Evolutionary conservation across 2,888 invertebrate species (phyloP).

Genomic region (Elegia similella): DNA sequence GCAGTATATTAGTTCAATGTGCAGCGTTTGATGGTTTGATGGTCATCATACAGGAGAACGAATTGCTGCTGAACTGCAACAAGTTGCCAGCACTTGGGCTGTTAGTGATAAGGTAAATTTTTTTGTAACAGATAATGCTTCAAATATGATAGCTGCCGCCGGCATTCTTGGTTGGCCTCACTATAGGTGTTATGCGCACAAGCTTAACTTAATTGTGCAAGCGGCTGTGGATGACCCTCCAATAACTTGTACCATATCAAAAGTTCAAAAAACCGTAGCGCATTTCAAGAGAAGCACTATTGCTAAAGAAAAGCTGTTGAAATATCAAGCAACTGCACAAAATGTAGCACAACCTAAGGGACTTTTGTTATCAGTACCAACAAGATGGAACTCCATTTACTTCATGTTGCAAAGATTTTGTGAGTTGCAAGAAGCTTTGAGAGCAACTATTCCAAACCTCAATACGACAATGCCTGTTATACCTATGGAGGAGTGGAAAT

Average conservation of each 20-base stretch:
- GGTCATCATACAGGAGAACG: slow-evolving; percentile 21
- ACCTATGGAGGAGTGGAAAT: slow-evolving; percentile 24
- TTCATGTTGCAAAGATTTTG: slow-evolving; percentile 24
- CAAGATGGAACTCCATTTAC: slow-evolving; percentile 26
- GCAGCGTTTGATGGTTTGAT: slow-evolving; percentile 17
- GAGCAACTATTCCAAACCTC: slow-evolving; percentile 25
- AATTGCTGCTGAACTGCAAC: slow-evolving; percentile 12
- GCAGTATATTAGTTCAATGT: slow-evolving; percentile 19
- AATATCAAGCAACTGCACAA: slow-evolving; percentile 21
- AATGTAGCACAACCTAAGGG: slow-evolving; percentile 22
- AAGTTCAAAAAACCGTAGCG: slow-evolving; percentile 21
- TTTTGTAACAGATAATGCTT: slow-evolving; percentile 25
- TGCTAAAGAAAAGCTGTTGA: slow-evolving; percentile 20
- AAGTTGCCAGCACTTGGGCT: slow-evolving; percentile 7
- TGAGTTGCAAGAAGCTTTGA: slow-evolving; percentile 21
- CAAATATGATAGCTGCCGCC: slow-evolving; percentile 25
- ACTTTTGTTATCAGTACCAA: slow-evolving; percentile 21
- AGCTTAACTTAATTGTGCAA: slow-evolving; percentile 28
- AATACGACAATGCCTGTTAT: slow-evolving; percentile 18
- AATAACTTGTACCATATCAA: slow-evolving; percentile 3
- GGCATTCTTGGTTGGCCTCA: slow-evolving; percentile 21
- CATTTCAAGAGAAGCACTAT: slow-evolving; percentile 23
- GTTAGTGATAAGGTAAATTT: slow-evolving; percentile 19
- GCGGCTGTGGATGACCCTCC: slow-evolving; percentile 15
- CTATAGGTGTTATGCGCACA: slow-evolving; percentile 28